Percentiles rank a stretch among this genome's conserved stretches.
Evolutionary conservation across 2,797 vertebrate species (phyloP).

Genomic region (Anas bernieri): DNA sequence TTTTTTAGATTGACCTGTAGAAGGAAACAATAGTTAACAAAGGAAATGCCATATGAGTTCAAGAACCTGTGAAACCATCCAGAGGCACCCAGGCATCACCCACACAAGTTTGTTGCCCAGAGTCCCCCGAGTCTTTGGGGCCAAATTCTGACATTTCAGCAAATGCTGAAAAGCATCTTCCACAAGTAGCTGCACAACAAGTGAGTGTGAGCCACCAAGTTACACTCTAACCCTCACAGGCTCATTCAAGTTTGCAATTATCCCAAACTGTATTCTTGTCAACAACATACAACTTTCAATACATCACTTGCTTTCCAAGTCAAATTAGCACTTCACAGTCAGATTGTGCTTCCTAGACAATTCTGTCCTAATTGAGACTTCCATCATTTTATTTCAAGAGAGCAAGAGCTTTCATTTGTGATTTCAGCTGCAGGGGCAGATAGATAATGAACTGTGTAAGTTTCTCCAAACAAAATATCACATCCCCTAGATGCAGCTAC

Average conservation of each 20-base stretch:
- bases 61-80: neutral
- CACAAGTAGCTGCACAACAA: neutral
- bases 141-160: neutral
- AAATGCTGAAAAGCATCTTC: neutral
- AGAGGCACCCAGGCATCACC: neutral
- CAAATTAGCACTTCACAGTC: constrained; percentile 40
- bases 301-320: constrained; percentile 8
- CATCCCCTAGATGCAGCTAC: constrained; percentile 70
- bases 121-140: fast-evolving
- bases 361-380: constrained; percentile 37
- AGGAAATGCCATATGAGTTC: fast-evolving
- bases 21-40: neutral
- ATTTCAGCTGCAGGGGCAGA: constrained; percentile 34
- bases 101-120: neutral
- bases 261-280: constrained; percentile 39
- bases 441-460: constrained; percentile 60
- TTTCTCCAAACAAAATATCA: constrained; percentile 74
- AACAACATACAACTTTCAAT: constrained; percentile 27
- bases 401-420: constrained; percentile 14
- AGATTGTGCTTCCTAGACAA: neutral
- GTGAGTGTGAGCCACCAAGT: neutral
- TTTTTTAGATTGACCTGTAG: neutral
- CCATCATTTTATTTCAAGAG: neutral
- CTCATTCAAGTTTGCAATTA: neutral
- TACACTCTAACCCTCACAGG: neutral